A percentile compares a stretch with the other conserved stretches of the same genome.
Conservation (phyloP, 2,113 vertebrate species). For the Morone chrysops region DNA sequence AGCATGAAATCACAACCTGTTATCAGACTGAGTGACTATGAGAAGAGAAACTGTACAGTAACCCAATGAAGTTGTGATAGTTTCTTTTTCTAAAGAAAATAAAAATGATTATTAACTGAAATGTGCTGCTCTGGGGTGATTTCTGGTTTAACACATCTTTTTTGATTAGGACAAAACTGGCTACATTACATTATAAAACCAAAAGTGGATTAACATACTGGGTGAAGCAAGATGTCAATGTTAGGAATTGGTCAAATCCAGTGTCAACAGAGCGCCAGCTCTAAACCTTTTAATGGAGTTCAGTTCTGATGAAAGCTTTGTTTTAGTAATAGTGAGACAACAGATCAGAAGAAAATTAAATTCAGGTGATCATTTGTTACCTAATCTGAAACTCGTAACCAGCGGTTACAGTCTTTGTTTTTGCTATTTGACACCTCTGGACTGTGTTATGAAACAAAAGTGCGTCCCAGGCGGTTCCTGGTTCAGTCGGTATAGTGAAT, state of each 20-base stretch:
- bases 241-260: not conserved
- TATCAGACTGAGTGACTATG: slow-evolving; percentile 74
- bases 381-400: slow-evolving; percentile 11
- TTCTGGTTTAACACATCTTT: slow-evolving; percentile 20
- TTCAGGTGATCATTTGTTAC: not conserved
- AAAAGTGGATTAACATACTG: not conserved
- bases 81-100: slow-evolving; percentile 83
- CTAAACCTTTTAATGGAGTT: not conserved
- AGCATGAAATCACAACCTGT: slow-evolving; percentile 80
- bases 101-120: slow-evolving; percentile 77
- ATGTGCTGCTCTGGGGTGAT: slow-evolving; percentile 48
- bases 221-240: not conserved
- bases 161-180: not conserved
- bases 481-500: slow-evolving; percentile 16
- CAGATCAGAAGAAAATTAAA: not conserved
- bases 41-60: slow-evolving; percentile 82
- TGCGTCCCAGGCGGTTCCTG: slow-evolving; percentile 11
- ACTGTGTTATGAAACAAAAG: slow-evolving; percentile 44
- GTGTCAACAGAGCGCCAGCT: not conserved
- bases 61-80: slow-evolving; percentile 83
- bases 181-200: not conserved
- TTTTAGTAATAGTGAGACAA: not conserved
- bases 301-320: not conserved
- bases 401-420: not conserved
- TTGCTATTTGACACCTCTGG: slow-evolving; percentile 23